Conservation (phyloP, 2,797 vertebrate species). For the Syngnathus acus region DNA sequence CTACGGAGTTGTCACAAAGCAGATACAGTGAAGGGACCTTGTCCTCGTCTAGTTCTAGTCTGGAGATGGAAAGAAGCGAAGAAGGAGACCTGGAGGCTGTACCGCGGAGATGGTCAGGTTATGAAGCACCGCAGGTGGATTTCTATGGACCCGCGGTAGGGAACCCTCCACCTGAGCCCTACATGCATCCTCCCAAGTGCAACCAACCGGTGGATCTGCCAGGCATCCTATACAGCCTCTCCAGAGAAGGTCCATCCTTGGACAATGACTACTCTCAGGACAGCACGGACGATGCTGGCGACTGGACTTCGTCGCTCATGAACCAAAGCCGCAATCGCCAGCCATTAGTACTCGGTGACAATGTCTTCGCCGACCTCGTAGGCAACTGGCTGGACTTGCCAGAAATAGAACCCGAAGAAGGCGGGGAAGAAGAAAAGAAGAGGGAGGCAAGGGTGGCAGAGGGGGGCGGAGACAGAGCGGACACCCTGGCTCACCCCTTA, state of each 20-base stretch:
- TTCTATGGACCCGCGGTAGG: conserved; percentile 61
- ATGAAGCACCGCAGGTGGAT: conserved; percentile 64
- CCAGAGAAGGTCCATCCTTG: conserved; percentile 67
- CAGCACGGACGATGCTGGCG: conserved; percentile 72
- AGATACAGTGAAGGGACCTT: conserved; percentile 56
- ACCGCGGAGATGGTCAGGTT: conserved; percentile 62
- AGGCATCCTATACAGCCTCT: conserved; percentile 67
- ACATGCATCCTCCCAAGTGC: conserved; percentile 20
- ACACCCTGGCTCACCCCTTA: conserved; percentile 63
- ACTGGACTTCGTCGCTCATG: conserved; percentile 94
- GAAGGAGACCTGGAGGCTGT: conserved; percentile 31
- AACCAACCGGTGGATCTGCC: conserved; percentile 56
- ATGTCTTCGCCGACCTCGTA: conserved; percentile 91
- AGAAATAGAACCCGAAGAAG: conserved; percentile 69
- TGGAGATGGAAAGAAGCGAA: conserved; percentile 43
- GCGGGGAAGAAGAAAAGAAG: conserved; percentile 56
- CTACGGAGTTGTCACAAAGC: conserved; percentile 40
- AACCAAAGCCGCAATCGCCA: conserved; percentile 87
- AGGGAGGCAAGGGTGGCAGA: conserved; percentile 53
- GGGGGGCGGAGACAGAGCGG: conserved; percentile 54
- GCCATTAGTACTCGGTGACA: conserved; percentile 89
- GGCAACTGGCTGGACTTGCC: conserved; percentile 96
- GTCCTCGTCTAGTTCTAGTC: conserved; percentile 55
- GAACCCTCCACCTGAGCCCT: conserved; percentile 47
- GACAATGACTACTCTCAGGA: conserved; percentile 68